These are phyloP conservation scores for Corella eumyota DNA, from an alignment of 23 tunicate species.

Conservation along the genomic window DNA sequence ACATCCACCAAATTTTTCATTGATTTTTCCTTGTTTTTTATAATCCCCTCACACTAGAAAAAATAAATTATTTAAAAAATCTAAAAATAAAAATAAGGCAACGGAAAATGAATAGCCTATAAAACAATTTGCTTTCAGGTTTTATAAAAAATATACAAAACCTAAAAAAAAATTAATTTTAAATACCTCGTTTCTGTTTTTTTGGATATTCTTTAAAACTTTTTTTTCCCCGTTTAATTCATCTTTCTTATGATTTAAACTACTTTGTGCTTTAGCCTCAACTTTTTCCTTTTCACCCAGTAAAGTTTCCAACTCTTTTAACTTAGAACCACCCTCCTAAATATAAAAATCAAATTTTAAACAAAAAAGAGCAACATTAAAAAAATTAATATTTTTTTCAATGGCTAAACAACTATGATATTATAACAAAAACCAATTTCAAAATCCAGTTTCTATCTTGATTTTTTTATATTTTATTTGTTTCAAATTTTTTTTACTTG, in stretches of 20 bases:
- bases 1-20: constrained; percentile 11
- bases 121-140: too few relatives aligned
- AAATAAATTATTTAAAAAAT: background rate
- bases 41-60: constrained; percentile 34
- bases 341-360: background rate
- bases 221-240: constrained; percentile 58
- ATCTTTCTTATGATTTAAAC: constrained; percentile 54
- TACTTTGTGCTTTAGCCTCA: constrained; percentile 73
- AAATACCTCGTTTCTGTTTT: constrained; percentile 69
- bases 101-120: too few relatives aligned
- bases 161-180: background rate
- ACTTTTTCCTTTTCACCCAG: constrained; percentile 63
- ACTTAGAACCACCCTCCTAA: constrained; percentile 31
- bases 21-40: constrained; percentile 30
- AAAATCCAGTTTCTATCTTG: background rate
- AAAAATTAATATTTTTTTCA: background rate
- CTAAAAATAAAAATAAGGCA: background rate
- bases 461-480: too few relatives aligned
- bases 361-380: background rate
- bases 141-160: too few relatives aligned
- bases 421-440: background rate
- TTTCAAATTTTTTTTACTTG: too few relatives aligned
- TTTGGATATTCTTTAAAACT: constrained; percentile 36
- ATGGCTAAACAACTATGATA: background rate
- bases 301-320: constrained; percentile 26